phyloP scores from a whole-genome alignment of 2,888 invertebrate species.

The Hemithea aestivaria region DNA sequence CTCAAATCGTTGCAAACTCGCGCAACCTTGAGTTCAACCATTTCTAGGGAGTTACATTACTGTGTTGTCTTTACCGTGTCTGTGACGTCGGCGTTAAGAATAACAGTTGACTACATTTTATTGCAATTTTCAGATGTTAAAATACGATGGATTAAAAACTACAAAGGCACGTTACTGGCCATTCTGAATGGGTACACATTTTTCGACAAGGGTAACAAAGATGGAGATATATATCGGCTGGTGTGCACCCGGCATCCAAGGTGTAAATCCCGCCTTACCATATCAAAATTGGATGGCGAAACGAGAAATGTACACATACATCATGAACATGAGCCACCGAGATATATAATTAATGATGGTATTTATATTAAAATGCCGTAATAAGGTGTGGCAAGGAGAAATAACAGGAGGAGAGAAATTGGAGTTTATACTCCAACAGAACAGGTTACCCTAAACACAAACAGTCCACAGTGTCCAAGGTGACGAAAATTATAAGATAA shows the following conservation, averaged over 20 bases:
- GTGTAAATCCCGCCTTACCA: constrained; percentile 24
- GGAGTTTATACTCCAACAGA: too few species aligned
- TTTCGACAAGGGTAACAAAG: background rate
- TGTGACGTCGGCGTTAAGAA: too few species aligned
- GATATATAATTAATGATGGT: constrained; percentile 14
- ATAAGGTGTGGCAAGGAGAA: too few species aligned
- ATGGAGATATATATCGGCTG: constrained; percentile 10
- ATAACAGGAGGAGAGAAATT: too few species aligned
- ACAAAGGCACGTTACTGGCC: constrained; percentile 15
- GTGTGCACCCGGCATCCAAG: constrained; percentile 23
- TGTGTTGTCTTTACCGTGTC: too few species aligned
- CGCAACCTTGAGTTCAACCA: too few species aligned
- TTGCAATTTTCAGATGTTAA: constrained; percentile 1
- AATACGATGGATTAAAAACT: constrained; percentile 7
- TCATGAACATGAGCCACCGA: constrained; percentile 16
- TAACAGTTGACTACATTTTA: too few species aligned
- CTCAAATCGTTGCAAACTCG: too few species aligned
- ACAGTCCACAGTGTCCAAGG: too few species aligned
- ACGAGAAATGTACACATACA: constrained; percentile 5
- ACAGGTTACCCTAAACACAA: too few species aligned
- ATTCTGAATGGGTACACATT: constrained; percentile 19
- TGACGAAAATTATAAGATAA: too few species aligned
- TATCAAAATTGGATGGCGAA: background rate
- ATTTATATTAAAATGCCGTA: constrained; percentile 1
- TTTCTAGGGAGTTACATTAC: too few species aligned